Percentiles rank a stretch among this genome's conserved stretches.
Evolutionary conservation across 2,797 vertebrate genomes (phyloP).

Genomic region (Rhinophrynus dorsalis): DNA sequence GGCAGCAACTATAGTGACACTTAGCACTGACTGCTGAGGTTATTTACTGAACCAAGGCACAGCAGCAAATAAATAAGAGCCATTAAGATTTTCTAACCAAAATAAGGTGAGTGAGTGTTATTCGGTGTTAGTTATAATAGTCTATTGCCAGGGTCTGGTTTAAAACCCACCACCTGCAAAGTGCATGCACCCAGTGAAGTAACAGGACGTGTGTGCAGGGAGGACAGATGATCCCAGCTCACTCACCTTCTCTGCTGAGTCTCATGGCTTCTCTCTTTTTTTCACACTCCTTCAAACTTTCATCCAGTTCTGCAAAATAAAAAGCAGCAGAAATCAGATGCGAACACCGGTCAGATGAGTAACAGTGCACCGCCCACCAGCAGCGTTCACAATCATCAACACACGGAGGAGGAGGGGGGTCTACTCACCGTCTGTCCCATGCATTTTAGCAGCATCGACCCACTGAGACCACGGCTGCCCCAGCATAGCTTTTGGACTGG

Average conservation of each 20-base stretch:
- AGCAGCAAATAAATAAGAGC: no score
- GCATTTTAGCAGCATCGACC: slow-evolving; percentile 93
- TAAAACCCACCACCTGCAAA: background rate
- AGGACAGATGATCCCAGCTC: slow-evolving; percentile 4
- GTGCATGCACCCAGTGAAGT: background rate
- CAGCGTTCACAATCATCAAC: background rate
- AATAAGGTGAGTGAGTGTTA: no score
- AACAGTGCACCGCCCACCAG: background rate
- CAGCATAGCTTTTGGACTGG: slow-evolving; percentile 93
- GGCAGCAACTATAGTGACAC: no score
- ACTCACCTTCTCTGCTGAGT: slow-evolving; percentile 97
- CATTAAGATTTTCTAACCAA: no score
- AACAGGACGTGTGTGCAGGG: slow-evolving; percentile 1
- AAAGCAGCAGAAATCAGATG: background rate
- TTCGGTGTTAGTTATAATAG: no score
- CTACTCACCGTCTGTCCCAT: slow-evolving; percentile 91
- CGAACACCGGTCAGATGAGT: no score
- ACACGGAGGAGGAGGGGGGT: background rate
- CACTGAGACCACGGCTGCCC: slow-evolving; percentile 96
- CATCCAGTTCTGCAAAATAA: slow-evolving; percentile 79
- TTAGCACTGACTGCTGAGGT: no score
- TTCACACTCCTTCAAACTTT: slow-evolving; percentile 97
- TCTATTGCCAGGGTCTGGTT: no score
- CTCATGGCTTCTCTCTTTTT: slow-evolving; percentile 97
- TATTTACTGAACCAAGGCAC: no score